phyloP scores from a whole-genome alignment of 2,888 invertebrate genomes.

The Xestobium rufovillosum region DNA sequence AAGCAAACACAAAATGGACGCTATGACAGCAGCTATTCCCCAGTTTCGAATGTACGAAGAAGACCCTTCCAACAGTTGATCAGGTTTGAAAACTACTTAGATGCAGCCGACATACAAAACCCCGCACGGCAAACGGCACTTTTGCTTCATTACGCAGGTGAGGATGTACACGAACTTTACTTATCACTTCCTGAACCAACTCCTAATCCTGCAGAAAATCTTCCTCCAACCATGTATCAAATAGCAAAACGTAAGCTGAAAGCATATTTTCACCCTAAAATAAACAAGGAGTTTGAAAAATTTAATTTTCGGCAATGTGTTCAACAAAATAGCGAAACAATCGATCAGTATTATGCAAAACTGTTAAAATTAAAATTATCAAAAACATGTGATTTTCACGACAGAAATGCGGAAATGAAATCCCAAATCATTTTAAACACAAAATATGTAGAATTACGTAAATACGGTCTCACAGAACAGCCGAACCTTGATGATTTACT shows the following conservation, averaged over 20 bases:
- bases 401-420: too few relatives aligned
- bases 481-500: too few relatives aligned
- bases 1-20: conserved; percentile 1
- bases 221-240: not conserved
- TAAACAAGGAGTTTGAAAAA: conserved; percentile 4
- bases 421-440: conserved; percentile 1
- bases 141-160: not conserved
- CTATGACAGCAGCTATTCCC: not conserved
- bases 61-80: not conserved
- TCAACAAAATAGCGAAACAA: too few relatives aligned
- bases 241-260: too few relatives aligned
- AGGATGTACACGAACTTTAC: not conserved
- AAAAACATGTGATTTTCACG: too few relatives aligned
- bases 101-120: not conserved
- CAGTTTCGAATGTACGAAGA: not conserved
- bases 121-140: not conserved
- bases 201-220: not conserved
- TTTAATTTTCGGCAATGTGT: too few relatives aligned
- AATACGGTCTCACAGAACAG: too few relatives aligned
- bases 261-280: not conserved
- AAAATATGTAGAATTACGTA: too few relatives aligned
- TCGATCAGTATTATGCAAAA: too few relatives aligned
- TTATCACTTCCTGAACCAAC: conserved; percentile 2
- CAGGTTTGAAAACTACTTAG: conserved; percentile 1
- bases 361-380: too few relatives aligned